A percentile compares a stretch with the other conserved stretches of the same genome.
Conservation (phyloP, 2,888 invertebrate species). For the Lepidocyrtoides sp. region DNA sequence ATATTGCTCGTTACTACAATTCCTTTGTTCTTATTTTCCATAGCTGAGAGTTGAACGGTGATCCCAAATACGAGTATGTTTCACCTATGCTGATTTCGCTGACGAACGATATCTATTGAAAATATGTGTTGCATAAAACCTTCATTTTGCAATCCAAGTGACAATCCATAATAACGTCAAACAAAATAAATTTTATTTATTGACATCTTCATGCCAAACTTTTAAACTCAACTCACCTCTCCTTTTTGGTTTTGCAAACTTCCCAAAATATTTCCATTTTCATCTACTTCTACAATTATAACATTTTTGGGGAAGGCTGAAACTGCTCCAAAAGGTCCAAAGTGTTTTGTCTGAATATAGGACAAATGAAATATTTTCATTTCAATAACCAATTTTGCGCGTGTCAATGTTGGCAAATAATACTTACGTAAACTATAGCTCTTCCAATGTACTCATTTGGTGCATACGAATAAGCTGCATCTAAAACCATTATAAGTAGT, state of each 20-base stretch:
- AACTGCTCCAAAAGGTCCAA: slow-evolving; percentile 80
- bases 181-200: neutral
- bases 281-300: slow-evolving; percentile 90
- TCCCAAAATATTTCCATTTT: slow-evolving; percentile 91
- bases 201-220: too few relatives aligned
- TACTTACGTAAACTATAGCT: slow-evolving; percentile 88
- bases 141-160: neutral
- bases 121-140: neutral
- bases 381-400: neutral
- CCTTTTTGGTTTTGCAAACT: slow-evolving; percentile 90
- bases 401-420: neutral
- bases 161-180: neutral
- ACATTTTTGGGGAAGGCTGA: slow-evolving; percentile 87
- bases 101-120: slow-evolving; percentile 72
- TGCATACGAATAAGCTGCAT: slow-evolving; percentile 38
- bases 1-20: neutral
- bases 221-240: slow-evolving; percentile 87
- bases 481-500: neutral
- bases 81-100: slow-evolving; percentile 78
- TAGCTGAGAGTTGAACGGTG: slow-evolving; percentile 70
- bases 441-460: slow-evolving; percentile 50
- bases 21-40: slow-evolving; percentile 82
- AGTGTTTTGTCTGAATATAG: slow-evolving; percentile 62
- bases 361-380: neutral
- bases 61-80: slow-evolving; percentile 81